Evolutionary conservation across 2,888 invertebrate genomes (phyloP).

Genomic region (Hyles lineata): DNA sequence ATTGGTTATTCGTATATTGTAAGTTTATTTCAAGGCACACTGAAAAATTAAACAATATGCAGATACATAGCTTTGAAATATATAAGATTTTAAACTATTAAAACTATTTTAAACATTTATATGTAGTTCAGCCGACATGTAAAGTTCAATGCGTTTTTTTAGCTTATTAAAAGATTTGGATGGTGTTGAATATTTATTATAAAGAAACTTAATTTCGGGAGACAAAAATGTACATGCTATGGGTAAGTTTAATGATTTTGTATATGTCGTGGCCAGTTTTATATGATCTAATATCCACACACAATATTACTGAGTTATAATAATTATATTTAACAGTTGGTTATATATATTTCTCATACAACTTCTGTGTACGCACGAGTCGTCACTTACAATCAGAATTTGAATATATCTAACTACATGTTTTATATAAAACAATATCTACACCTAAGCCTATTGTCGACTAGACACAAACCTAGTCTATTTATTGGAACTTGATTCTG

Average conservation of each 20-base stretch:
- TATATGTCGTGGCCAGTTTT: not conserved
- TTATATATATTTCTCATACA: not conserved
- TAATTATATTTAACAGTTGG: not conserved
- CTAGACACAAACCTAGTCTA: slow-evolving; percentile 65
- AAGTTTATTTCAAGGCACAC: not conserved
- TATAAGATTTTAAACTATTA: not conserved
- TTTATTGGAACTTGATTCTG: slow-evolving; percentile 65
- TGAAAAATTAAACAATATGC: not conserved
- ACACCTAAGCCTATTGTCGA: slow-evolving; percentile 73
- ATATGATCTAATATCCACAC: not conserved
- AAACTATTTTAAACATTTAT: not conserved
- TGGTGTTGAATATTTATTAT: not conserved
- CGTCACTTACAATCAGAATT: slow-evolving; percentile 56
- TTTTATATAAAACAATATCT: slow-evolving; percentile 81
- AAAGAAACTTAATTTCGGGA: not conserved
- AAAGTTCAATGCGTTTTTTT: not conserved
- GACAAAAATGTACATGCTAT: not conserved
- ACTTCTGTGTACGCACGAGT: slow-evolving; percentile 40
- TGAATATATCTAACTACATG: slow-evolving; percentile 79
- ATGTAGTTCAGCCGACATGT: not conserved
- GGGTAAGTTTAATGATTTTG: too few relatives aligned
- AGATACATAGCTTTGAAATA: not conserved
- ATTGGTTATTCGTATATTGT: not conserved
- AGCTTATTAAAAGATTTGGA: not conserved
- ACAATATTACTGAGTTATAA: too few relatives aligned